Conservation (phyloP, 2,888 invertebrate species). For the Alloplasta piceator region DNA sequence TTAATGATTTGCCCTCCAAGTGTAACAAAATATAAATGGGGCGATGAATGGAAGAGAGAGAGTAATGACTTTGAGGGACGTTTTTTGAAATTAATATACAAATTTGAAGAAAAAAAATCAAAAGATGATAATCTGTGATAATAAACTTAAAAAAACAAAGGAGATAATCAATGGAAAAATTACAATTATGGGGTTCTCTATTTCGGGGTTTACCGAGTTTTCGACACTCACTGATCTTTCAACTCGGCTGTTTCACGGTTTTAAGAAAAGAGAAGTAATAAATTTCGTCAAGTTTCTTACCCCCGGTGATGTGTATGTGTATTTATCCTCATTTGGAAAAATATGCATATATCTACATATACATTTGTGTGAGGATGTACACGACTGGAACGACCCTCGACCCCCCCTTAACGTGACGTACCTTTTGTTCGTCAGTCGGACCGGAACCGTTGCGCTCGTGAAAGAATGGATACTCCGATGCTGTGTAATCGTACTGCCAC, state of each 20-base stretch:
- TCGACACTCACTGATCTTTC: conserved; percentile 4
- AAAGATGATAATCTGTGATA: background rate
- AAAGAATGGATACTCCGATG: conserved; percentile 91
- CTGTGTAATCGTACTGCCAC: conserved; percentile 95
- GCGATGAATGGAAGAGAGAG: background rate
- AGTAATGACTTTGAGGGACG: too few species aligned
- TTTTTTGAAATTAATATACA: background rate
- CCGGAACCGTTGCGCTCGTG: conserved; percentile 87
- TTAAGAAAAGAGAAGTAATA: conserved; percentile 13
- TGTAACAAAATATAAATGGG: too few species aligned
- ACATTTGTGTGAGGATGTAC: too few species aligned
- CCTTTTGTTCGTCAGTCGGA: conserved; percentile 92
- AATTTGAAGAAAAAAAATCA: conserved; percentile 7
- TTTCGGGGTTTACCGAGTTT: background rate
- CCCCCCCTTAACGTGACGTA: conserved; percentile 80
- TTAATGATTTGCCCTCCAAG: conserved; percentile 19
- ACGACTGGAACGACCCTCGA: conserved; percentile 45
- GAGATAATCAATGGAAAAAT: background rate
- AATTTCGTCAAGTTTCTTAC: conserved; percentile 21
- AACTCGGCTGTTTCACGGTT: background rate
- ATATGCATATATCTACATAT: too few species aligned
- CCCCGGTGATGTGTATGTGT: conserved; percentile 24
- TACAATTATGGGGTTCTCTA: background rate
- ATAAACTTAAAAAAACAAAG: background rate
- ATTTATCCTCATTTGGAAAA: too few species aligned